Conservation (phyloP, 2,797 vertebrate genomes). For the Etheostoma nigrum region DNA sequence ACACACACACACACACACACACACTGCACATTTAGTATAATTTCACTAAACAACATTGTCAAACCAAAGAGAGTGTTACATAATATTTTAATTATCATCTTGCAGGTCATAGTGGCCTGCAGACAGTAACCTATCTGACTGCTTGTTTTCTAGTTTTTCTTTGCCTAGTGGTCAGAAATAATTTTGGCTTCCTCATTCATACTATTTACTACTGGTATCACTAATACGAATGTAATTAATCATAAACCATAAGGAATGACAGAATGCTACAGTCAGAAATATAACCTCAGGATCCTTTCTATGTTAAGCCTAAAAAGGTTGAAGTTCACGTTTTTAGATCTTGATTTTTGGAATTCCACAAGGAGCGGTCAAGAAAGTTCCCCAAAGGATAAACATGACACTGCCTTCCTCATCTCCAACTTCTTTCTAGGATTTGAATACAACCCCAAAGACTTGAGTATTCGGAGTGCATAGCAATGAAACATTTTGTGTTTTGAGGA, state of each 20-base stretch:
- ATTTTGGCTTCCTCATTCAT: background rate
- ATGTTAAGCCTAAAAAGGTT: conserved; percentile 3
- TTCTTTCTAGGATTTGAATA: conserved; percentile 22
- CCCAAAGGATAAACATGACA: conserved; percentile 36
- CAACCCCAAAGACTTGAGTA: conserved; percentile 44
- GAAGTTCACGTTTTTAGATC: background rate
- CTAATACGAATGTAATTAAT: background rate
- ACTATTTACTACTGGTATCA: background rate
- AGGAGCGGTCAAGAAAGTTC: conserved; percentile 17
- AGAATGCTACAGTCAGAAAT: background rate
- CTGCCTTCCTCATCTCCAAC: conserved; percentile 6
- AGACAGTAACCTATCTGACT: background rate
- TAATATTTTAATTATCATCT: too few relatives aligned
- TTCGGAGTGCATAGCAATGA: conserved; percentile 48
- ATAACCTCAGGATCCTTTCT: background rate
- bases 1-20: too few relatives aligned
- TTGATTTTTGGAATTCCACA: background rate
- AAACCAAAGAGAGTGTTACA: background rate
- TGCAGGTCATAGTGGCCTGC: too few relatives aligned
- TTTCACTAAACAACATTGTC: background rate
- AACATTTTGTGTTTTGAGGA: conserved; percentile 67
- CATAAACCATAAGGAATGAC: background rate
- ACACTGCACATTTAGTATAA: too few relatives aligned
- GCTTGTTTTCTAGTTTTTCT: background rate
- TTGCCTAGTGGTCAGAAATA: background rate